phyloP scores from a whole-genome alignment of 2,113 vertebrate genomes.

The Hoplias malabaricus region DNA sequence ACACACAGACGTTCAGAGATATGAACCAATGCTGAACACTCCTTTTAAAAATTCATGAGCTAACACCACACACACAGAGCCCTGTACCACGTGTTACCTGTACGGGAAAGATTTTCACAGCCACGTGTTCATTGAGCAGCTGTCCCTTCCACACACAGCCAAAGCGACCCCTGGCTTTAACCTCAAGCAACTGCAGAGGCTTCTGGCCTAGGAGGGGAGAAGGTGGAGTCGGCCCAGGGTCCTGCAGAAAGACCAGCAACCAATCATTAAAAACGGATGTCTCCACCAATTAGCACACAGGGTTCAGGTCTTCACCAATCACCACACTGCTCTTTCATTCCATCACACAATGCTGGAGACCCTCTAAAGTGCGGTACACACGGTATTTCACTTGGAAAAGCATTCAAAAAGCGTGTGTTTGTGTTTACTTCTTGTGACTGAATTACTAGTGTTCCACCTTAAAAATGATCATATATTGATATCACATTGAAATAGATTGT shows the following conservation, averaged over 20 bases:
- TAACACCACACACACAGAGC: neutral
- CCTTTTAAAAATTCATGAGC: neutral
- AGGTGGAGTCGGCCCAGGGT: constrained; percentile 88
- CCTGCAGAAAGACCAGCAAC: constrained; percentile 68
- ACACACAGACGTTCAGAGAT: neutral
- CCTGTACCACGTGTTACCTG: constrained; percentile 83
- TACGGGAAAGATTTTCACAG: constrained; percentile 97
- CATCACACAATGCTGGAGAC: no score
- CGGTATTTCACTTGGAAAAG: no score
- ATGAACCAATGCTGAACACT: neutral
- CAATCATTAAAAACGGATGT: neutral
- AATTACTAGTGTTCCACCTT: no score
- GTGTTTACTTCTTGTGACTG: no score
- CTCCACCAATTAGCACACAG: no score
- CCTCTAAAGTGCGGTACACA: no score
- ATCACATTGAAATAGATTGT: no score
- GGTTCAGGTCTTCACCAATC: neutral
- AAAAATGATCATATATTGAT: no score
- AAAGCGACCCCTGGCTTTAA: constrained; percentile 95
- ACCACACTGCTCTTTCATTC: no score
- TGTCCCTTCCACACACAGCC: constrained; percentile 99
- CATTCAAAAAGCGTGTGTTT: no score
- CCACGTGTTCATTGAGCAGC: constrained; percentile 90
- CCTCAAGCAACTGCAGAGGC: constrained; percentile 91
- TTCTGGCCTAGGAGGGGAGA: constrained; percentile 91